A percentile compares a stretch with the other conserved stretches of the same genome.
phyloP scores from a whole-genome alignment of 2,797 vertebrate genomes.

The Rhodeus uyekii region DNA sequence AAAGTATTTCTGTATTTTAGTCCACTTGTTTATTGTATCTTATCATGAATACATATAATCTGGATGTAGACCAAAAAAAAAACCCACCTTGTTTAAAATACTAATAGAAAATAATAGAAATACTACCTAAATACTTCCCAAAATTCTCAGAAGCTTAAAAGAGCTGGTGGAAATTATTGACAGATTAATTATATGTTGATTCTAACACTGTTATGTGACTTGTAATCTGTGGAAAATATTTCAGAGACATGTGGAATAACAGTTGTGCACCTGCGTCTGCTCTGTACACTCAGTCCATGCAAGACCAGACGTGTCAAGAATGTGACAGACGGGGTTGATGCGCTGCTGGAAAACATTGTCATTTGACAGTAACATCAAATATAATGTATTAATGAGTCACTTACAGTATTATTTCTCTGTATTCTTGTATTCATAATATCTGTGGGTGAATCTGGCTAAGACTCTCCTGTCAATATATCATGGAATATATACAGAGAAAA shows the following conservation, averaged over 20 bases:
- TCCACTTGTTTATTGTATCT: background rate
- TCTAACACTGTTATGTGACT: background rate
- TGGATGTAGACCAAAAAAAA: background rate
- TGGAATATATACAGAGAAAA: background rate
- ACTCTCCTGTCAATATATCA: background rate
- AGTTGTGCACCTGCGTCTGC: slow-evolving; percentile 21
- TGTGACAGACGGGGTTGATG: slow-evolving; percentile 1
- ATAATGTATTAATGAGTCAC: background rate
- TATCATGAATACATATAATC: background rate
- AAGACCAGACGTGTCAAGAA: slow-evolving; percentile 57
- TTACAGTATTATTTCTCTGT: background rate
- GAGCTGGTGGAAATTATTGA: background rate
- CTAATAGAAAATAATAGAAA: no score
- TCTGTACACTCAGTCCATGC: slow-evolving; percentile 39
- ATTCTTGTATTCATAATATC: background rate
- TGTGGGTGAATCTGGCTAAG: background rate
- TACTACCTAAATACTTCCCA: background rate
- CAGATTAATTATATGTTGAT: background rate
- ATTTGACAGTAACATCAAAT: background rate
- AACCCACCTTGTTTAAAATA: background rate
- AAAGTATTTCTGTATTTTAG: background rate
- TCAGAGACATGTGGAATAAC: slow-evolving; percentile 27
- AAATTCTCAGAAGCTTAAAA: background rate
- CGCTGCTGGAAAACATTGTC: background rate
- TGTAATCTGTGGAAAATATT: slow-evolving; percentile 12